Conservation (phyloP, 2,797 vertebrate genomes). For the Spea hammondii region DNA sequence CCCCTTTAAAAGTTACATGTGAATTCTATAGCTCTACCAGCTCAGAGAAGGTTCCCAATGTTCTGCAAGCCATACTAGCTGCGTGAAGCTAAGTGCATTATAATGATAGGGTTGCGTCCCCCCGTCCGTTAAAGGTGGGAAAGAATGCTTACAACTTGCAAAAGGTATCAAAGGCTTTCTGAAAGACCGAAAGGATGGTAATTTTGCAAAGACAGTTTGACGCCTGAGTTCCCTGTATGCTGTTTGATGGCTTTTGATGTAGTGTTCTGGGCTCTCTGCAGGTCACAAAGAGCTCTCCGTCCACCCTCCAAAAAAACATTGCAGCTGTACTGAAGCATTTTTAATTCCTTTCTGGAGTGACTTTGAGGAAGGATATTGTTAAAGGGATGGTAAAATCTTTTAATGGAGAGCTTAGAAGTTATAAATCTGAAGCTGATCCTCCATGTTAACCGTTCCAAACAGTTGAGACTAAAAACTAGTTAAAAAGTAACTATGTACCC, state of each 20-base stretch:
- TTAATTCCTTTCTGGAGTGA: slow-evolving; percentile 27
- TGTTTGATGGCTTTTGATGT: slow-evolving; percentile 44
- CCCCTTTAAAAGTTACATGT: neutral
- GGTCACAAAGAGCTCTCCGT: slow-evolving; percentile 39
- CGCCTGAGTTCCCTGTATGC: slow-evolving; percentile 18
- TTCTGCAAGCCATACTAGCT: slow-evolving; percentile 9
- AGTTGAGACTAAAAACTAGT: too few species aligned
- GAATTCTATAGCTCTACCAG: neutral
- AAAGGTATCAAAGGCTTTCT: slow-evolving; percentile 36
- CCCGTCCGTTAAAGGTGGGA: slow-evolving; percentile 9
- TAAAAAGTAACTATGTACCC: too few species aligned
- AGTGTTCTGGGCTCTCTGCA: slow-evolving; percentile 40
- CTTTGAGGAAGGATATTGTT: slow-evolving; percentile 25
- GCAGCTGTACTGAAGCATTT: slow-evolving; percentile 12
- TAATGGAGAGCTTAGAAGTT: too few species aligned
- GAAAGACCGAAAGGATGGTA: slow-evolving; percentile 40
- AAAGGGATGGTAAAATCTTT: too few species aligned
- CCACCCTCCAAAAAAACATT: slow-evolving; percentile 16
- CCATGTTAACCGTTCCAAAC: too few species aligned
- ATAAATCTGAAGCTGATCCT: too few species aligned
- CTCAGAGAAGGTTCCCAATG: neutral
- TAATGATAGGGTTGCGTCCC: slow-evolving; percentile 34
- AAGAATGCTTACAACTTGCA: slow-evolving; percentile 29
- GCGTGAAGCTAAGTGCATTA: slow-evolving; percentile 34
- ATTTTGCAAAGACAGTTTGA: slow-evolving; percentile 45